phyloP scores from a whole-genome alignment of 2,888 invertebrate species.

The Melikaiella ostensackeni region DNA sequence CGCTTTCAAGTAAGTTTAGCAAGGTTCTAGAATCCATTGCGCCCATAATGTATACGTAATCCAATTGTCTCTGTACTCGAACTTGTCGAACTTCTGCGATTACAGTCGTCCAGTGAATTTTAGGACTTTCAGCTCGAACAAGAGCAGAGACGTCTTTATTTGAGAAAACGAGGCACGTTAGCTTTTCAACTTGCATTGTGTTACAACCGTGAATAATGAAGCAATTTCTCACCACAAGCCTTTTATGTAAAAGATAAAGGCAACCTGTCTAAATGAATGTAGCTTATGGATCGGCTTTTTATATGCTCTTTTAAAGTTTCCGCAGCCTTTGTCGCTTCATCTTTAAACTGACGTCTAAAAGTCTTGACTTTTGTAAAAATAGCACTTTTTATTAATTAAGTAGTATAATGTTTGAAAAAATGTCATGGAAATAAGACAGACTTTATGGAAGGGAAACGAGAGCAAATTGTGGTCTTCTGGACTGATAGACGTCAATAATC shows the following conservation, averaged over 20 bases:
- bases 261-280: not conserved
- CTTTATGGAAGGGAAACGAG: not conserved
- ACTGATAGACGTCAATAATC: conserved; percentile 24
- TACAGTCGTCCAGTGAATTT: conserved; percentile 1
- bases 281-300: not conserved
- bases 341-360: not conserved
- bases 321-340: not conserved
- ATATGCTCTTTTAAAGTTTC: not conserved
- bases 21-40: conserved; percentile 41
- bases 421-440: not conserved
- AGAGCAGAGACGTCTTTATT: conserved; percentile 1
- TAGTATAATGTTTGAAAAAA: not conserved
- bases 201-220: not conserved
- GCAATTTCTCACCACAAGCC: not conserved
- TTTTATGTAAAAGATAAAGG: not conserved
- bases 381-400: not conserved
- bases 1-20: conserved; percentile 6
- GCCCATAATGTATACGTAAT: conserved; percentile 45
- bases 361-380: not conserved
- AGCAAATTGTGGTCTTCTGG: not conserved
- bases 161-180: not conserved
- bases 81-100: conserved; percentile 17
- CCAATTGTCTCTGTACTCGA: conserved; percentile 42
- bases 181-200: not conserved
- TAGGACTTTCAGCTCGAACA: not conserved